Evolutionary conservation across 2,113 vertebrate genomes (phyloP).

Genomic region (Urocitellus parryii): DNA sequence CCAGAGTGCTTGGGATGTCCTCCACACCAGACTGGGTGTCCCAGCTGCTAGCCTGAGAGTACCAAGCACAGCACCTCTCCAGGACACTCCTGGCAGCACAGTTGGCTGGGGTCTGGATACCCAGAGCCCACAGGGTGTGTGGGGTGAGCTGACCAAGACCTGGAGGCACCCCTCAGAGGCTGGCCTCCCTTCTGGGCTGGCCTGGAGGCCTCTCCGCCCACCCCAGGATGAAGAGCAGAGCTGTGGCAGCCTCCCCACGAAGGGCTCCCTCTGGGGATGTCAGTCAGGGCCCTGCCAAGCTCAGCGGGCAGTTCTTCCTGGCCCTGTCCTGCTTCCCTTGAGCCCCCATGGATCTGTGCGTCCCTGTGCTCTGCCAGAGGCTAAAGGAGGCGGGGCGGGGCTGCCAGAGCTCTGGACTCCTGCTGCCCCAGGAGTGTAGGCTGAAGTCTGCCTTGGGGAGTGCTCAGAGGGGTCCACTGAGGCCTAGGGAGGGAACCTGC

Average conservation of each 20-base stretch:
- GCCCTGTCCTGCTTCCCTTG: not conserved
- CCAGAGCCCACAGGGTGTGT: accelerated
- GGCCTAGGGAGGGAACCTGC: not conserved
- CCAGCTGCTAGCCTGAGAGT: not conserved
- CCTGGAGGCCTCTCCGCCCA: not conserved
- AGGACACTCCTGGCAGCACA: accelerated
- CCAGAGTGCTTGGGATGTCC: accelerated
- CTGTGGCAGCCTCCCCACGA: not conserved
- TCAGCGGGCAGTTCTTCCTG: not conserved
- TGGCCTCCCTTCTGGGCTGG: not conserved
- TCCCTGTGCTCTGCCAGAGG: not conserved
- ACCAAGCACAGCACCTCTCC: accelerated
- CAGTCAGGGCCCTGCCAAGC: accelerated
- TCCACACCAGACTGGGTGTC: not conserved
- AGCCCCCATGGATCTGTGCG: not conserved
- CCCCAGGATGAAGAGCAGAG: too few species aligned
- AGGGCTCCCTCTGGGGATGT: accelerated
- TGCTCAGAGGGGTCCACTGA: not conserved
- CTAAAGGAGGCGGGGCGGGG: accelerated
- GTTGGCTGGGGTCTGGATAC: not conserved
- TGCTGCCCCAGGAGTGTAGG: too few species aligned
- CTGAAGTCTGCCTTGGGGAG: not conserved
- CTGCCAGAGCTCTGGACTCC: not conserved
- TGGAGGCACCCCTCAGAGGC: not conserved
- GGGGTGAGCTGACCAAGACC: accelerated